Percentiles rank a stretch among this genome's conserved stretches.
Evolutionary conservation across 2,113 vertebrate genomes (phyloP).

Genomic region (Felis catus): F.catus_Fca126_mat1.0 CM031414.1:132135501-132136000

Average conservation of each 20-base stretch:
- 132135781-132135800: not conserved
- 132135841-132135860: not conserved
- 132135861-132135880: not conserved
- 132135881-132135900: not conserved
- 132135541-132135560: not conserved
- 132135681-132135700: not conserved
- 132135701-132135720: not conserved
- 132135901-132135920: not conserved
- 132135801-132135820: not conserved
- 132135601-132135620: not conserved
- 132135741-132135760: not conserved
- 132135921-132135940: not conserved
- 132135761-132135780: not conserved
- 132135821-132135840: not conserved
- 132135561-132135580: not conserved
- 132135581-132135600: not conserved
- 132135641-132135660: not conserved
- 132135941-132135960: not conserved
- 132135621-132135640: constrained; percentile 20
- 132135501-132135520: not conserved
- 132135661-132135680: not conserved
- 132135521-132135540: not conserved
- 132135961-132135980: not conserved
- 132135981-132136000: not conserved
- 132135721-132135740: not conserved